Conservation (phyloP, 2,113 vertebrate genomes). For the Herpetotheres cachinnans region DNA sequence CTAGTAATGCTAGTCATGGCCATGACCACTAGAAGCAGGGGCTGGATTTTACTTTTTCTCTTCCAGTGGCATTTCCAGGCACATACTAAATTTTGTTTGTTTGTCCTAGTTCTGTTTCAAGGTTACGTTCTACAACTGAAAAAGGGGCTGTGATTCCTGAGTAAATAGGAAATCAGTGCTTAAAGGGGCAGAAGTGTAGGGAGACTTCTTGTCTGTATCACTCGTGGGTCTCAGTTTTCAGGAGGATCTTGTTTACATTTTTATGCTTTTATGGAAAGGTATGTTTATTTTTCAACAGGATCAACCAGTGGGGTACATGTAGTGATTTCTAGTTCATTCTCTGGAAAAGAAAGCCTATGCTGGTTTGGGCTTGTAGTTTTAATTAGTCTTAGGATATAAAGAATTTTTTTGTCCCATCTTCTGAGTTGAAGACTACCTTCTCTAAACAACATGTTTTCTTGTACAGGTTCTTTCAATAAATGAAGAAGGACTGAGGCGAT, state of each 20-base stretch:
- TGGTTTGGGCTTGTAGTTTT: not conserved
- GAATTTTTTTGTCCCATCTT: not conserved
- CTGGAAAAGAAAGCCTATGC: not conserved
- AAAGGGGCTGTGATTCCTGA: not conserved
- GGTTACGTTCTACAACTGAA: not conserved
- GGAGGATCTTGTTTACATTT: not conserved
- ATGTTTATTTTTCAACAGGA: not conserved
- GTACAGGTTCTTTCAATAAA: conserved; percentile 91
- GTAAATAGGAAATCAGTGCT: not conserved
- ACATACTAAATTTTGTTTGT: not conserved
- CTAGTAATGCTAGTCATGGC: not conserved
- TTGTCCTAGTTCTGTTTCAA: not conserved
- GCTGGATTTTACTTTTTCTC: not conserved
- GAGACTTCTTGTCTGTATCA: not conserved
- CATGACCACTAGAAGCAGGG: not conserved
- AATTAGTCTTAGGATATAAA: not conserved
- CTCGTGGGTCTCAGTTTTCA: not conserved
- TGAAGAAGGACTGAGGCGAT: conserved; percentile 91
- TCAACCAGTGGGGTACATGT: not conserved
- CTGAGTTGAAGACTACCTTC: not conserved
- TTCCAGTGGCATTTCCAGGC: not conserved
- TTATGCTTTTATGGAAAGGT: not conserved
- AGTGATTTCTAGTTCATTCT: not conserved
- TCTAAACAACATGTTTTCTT: not conserved
- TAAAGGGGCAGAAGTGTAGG: not conserved